Evolutionary conservation across 2,113 vertebrate species (phyloP), one percentile per base, ranked within the genome.

Genomic region (Sinocyclocheilus anophthalmus): DNA sequence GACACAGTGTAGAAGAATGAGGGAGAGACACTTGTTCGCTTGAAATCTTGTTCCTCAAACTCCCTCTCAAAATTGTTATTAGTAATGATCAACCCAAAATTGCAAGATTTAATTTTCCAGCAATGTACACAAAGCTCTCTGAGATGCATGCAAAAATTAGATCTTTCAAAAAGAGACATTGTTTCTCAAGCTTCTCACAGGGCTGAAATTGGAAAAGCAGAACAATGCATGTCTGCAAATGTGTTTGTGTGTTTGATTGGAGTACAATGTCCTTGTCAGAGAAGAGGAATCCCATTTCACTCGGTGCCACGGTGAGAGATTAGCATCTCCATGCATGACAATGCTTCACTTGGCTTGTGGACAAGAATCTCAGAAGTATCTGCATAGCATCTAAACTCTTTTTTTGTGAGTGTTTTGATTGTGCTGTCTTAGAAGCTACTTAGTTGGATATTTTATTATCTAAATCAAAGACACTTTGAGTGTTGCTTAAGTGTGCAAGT

Each of bases 311-410:
- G 26, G 88, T 88, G n/a, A 88, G 75, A 92, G 91, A 92, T 94
- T 91, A 92, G 90, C 90, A 92, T 93, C 92, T 89, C 89, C 90
- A 85, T 88, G 90, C 90, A 91, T 88, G 88, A 90, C 88, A 85
- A 80, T 92, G 93, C 88, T 87, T 90, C 91, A 88, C 85, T 89
- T 92, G 89, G 91, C 90, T 9, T 69, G 76, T 67, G 77, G 87
- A 89, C 92, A 94, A 91, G 86, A 93, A 92, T 91, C 88, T 90
- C 88, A 82, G 82, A 76, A 50, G 83, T 82, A 78, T 24, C 37
- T 80, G 72, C 73, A 59, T 72, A 26, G 63, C 72, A 53, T 70
- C 45, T 20, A 48, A 77, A 55, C 45, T 26, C 1, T 77, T n/a
- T 24, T 8, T 53, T 24, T 53, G 48, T 76, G 5, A 45, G 72